These are phyloP conservation scores for Zalophus californianus DNA, from an alignment of 2,797 vertebrate genomes.

Conservation along the genomic window DNA sequence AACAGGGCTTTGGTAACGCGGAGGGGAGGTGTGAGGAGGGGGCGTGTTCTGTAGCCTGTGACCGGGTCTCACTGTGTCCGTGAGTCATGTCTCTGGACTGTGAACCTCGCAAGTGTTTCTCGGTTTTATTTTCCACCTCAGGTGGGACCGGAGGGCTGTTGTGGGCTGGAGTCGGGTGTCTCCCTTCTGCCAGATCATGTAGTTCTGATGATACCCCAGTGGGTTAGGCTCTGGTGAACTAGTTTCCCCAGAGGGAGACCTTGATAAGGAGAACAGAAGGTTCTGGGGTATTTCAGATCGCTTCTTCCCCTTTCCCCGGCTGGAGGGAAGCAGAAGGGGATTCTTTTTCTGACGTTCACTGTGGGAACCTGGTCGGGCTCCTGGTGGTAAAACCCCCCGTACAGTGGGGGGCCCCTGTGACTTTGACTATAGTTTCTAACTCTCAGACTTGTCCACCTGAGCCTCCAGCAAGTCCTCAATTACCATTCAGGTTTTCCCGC, in stretches of 20 bases:
- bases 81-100: not conserved
- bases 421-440: not conserved
- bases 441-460: not conserved
- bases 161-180: not conserved
- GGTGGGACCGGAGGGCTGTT: not conserved
- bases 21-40: not conserved
- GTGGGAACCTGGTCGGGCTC: not conserved
- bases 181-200: not conserved
- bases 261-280: not conserved
- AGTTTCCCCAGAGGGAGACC: not conserved
- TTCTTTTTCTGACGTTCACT: not conserved
- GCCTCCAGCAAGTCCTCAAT: not conserved
- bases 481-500: accelerated
- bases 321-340: not conserved
- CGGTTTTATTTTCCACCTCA: not conserved
- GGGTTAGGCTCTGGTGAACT: not conserved
- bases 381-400: not conserved
- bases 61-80: not conserved
- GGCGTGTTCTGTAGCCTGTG: not conserved
- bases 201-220: not conserved
- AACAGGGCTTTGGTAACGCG: not conserved
- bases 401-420: not conserved
- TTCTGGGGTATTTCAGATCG: not conserved
- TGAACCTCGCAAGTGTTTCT: not conserved
- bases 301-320: not conserved